phyloP scores from a whole-genome alignment of 2,888 invertebrate genomes.

The Drosophila tanythrix region DNA sequence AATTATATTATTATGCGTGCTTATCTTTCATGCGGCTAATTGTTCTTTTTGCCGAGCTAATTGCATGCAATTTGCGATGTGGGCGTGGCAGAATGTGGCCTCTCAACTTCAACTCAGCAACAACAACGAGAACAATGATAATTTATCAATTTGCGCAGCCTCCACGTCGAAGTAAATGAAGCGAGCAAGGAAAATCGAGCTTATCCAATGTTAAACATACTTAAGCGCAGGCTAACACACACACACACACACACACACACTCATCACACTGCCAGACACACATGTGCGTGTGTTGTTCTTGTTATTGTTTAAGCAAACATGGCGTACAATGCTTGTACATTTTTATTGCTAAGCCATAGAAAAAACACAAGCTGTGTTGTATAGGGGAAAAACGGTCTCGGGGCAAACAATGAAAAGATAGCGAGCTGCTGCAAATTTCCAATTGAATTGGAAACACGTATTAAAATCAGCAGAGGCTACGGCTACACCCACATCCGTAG shows the following conservation, averaged over 20 bases:
- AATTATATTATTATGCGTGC: constrained; percentile 58
- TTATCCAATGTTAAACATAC: constrained; percentile 77
- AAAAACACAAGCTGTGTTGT: constrained; percentile 21
- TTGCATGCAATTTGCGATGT: constrained; percentile 64
- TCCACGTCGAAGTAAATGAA: constrained; percentile 65
- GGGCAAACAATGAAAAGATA: constrained; percentile 13
- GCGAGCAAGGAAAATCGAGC: constrained; percentile 58
- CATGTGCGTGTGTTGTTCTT: constrained; percentile 5
- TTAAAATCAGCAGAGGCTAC: constrained; percentile 46
- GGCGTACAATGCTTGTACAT: constrained; percentile 50
- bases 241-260: constrained; percentile 26
- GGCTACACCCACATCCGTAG: background rate
- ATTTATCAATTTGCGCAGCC: constrained; percentile 75
- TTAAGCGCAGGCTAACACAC: constrained; percentile 49
- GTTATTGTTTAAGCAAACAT: constrained; percentile 26
- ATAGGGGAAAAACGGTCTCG: background rate
- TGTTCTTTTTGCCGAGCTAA: constrained; percentile 66
- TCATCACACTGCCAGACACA: constrained; percentile 10
- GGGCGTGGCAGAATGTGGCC: constrained; percentile 7
- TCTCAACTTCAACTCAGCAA: background rate
- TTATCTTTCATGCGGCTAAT: constrained; percentile 73
- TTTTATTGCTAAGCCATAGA: constrained; percentile 70
- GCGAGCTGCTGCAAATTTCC: constrained; percentile 48
- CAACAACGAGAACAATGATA: constrained; percentile 48
- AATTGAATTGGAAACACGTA: constrained; percentile 70